Base-by-base conservation (phyloP, 2,888 invertebrate genomes). In the Mechanitis messenoides region DNA sequence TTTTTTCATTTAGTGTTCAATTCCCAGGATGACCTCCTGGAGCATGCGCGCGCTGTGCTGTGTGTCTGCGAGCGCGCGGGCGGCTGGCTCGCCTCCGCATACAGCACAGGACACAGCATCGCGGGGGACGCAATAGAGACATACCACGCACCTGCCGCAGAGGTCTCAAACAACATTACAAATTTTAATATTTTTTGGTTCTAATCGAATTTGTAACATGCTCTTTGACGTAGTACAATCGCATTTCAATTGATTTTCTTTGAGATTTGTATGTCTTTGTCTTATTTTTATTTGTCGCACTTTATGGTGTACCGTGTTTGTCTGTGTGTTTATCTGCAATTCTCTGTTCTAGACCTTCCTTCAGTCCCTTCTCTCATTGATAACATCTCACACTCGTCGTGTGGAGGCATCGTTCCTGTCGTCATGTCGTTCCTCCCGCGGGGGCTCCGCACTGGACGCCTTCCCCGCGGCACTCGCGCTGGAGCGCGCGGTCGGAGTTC, bases 381-480 rank as follows among this genome's bases (percentile, higher is more conserved):
- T 87, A 55, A 76, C 79, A 0, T 67, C 78, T 0, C 85, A 84
- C 67, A 76, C 78, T 3, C 83, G 88, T 0, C 79, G 76, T n/a
- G 79, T 88, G 11, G 88, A 88, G 67, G 66, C 74, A 0, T 38
- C 68, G n/a, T 85, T 85, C 69, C 73, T 80, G 0, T 66, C 77
- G 0, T 71, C 78, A 0, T 0, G 84, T 84, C 66, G 76, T 78
- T 3, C 83, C 87, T 0, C 79, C 76, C 20, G 79, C 87, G 11
- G 87, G 87, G 67, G 66, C 74, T 0, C 35, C 67, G 12, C 77
- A 0, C 71, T 77, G 0, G 72, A 71, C 33, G 72, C 77, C 1
- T 87, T 87, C 73, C 84, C 88, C 0, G 83, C 87, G 0, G 69
- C 87, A 0, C 68, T 86, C 33, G 66, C 79, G 35, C 69, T 87